Percentiles rank a stretch among this genome's conserved stretches.
Conservation (phyloP, 2,888 invertebrate species). For the Nephrocerus scutellatus region DNA sequence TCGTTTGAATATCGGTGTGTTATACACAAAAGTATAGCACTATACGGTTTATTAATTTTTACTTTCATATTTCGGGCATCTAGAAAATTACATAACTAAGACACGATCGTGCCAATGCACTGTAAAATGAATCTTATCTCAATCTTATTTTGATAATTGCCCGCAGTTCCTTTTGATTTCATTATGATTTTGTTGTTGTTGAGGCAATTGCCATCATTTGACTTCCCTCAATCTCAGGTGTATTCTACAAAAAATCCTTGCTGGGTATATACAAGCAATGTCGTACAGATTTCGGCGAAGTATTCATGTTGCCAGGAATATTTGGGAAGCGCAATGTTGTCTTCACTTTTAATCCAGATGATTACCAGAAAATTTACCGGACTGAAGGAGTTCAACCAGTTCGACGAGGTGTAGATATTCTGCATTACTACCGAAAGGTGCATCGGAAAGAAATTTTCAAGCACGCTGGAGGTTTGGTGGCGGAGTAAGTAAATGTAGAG, state of each 20-base stretch:
- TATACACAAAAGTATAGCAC: too few relatives aligned
- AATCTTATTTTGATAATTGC: neutral
- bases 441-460: conserved; percentile 31
- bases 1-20: conserved; percentile 1
- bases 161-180: neutral
- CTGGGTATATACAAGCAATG: conserved; percentile 11
- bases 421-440: conserved; percentile 40
- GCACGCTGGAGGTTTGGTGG: conserved; percentile 24
- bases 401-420: conserved; percentile 37
- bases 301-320: conserved; percentile 41
- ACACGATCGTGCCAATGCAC: too few relatives aligned
- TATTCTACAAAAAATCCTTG: conserved; percentile 19
- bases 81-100: too few relatives aligned
- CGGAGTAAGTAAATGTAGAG: conserved; percentile 24
- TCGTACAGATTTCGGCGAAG: conserved; percentile 36
- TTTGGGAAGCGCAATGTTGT: conserved; percentile 33
- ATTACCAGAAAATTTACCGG: conserved; percentile 43
- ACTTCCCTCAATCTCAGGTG: conserved; percentile 19
- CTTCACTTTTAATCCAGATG: conserved; percentile 48
- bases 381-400: conserved; percentile 24
- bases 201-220: neutral
- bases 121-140: too few relatives aligned
- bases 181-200: too few relatives aligned
- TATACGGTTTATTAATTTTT: too few relatives aligned
- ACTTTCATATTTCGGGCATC: too few relatives aligned